Evolutionary conservation across 37 sponge, comb jelly and placozoan genomes (phyloP), one percentile per base, ranked within the genome.

Genomic region (Ephydatia muelleri): DNA sequence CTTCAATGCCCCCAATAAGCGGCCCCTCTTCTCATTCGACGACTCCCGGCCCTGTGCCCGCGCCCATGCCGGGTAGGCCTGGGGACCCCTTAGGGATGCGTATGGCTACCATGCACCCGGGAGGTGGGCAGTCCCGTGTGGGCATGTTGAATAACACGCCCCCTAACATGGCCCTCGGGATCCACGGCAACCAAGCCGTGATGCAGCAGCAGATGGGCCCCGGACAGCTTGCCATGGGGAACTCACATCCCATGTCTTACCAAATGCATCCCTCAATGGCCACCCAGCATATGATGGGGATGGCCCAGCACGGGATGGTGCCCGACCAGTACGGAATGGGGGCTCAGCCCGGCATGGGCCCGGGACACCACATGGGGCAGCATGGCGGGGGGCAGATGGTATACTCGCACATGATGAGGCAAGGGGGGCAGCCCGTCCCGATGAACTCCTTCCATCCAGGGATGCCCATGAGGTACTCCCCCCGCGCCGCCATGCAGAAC

Each of bases 1-100:
- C 92, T 6, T 43, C 88, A 23, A 80, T 85, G n/a, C 92, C 88
- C 4, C 34, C 81, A 12, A 76, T 92, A 49, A 84, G 85, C 74
- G 76, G 83, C 36, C 80, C 83, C 48, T 75, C 91, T 3, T 65
- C 83, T 19, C 72, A 81, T 49, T 65, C 28, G 28, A 32, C 79
- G 19, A 68, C 79, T 1, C 23, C 76, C 16, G 57, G 57, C 1
- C 57, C 57, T 13, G 6, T 21, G 16, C 57, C 12, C 1, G 57
- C 57, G 0, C 57, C 57, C 16, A 21, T 57, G 19, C 57, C 9
- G 57, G 57, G 57, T 1, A 57, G 57, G 57, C 57, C 57, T 57
- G 57, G 57, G 57, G 57, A 57, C 57, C 57, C 57, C 19, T 19
- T 57, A 21, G 57, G 57, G 19, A 57, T 57, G 12, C 57, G 57